Base-by-base conservation (phyloP, 1,140 invertebrate genomes). In the Tetramorium simillimum region DNA sequence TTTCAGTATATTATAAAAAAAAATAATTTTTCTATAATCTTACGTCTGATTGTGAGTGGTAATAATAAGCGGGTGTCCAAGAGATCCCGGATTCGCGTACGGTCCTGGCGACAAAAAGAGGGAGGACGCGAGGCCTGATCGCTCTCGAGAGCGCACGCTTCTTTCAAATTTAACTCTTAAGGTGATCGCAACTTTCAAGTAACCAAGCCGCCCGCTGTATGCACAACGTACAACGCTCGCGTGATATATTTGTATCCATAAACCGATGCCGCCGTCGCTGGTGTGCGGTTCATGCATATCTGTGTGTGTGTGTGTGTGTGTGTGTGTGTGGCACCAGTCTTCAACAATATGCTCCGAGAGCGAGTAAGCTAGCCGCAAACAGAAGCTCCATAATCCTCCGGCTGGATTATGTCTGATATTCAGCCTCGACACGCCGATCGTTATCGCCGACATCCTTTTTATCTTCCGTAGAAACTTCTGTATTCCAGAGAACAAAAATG, bases 161-260 rank as follows among this genome's bases (percentile, higher is more conserved):
- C 80, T 84, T 84, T 84, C 69, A 49, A 84, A 84, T 84, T 84
- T 60, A 60, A 58, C 40, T 84, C 80, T n/a, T n/a, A 9, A 49
- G 53, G 18, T 75, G 53, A 84, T 75, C 80, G 40, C 37, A 18
- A 75, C 53, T 82, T 58, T 43, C 40, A 58, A 80, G 60, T n/a
- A 18, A 67, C 60, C 60, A 24, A 53, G 33, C 10, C 21, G 21
- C 10, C 60, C n/a, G 46, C 28, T 33, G 24, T 69, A 69, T 0
- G 12, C 9, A 33, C 16, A 24, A 70, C n/a, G 46, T 40, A 40
- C 33, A 70, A 70, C 6, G 28, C 58, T 51, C 37, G 33, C 33
- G 46, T 24, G 77, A 70, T 37, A 53, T 69, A 80, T 80, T 51
- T 65, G 62, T 67, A 70, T 40, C 28, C 9, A 10, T 24, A 67